A percentile compares a stretch with the other conserved stretches of the same genome.
Conservation (phyloP, 2,888 invertebrate species). For the Spisula solida region DNA sequence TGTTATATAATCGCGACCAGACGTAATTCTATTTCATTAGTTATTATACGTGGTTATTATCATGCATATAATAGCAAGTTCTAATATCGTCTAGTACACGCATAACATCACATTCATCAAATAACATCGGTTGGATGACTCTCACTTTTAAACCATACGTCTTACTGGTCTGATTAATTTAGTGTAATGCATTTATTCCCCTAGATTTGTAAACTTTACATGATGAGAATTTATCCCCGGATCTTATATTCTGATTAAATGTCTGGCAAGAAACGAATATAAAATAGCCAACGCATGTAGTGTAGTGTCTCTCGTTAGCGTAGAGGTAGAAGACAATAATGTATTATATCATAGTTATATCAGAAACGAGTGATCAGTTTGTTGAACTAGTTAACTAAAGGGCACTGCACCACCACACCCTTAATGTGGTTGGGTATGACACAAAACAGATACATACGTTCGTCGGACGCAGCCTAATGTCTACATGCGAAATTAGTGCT, state of each 20-base stretch:
- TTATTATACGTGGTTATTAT: too few relatives aligned
- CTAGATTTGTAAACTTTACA: neutral
- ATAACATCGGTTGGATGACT: neutral
- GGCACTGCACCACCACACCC: too few relatives aligned
- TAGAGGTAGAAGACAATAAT: neutral
- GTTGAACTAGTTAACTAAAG: too few relatives aligned
- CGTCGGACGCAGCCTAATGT: too few relatives aligned
- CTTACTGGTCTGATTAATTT: neutral
- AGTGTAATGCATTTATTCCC: neutral
- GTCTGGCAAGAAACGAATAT: neutral
- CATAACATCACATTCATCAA: neutral
- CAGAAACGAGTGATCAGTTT: too few relatives aligned
- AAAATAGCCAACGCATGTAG: neutral
- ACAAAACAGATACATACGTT: too few relatives aligned
- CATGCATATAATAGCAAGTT: neutral
- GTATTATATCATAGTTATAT: too few relatives aligned
- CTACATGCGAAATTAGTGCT: too few relatives aligned
- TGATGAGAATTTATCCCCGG: neutral
- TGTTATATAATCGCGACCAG: neutral
- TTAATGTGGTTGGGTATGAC: too few relatives aligned
- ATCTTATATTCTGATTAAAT: constrained; percentile 4
- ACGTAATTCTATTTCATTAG: neutral
- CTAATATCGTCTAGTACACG: neutral
- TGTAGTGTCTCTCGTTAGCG: neutral
- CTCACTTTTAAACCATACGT: neutral